Percentiles rank a stretch among this genome's conserved stretches.
Evolutionary conservation across 2,797 vertebrate genomes (phyloP).

Genomic region (Sciurus vulgaris): DNA sequence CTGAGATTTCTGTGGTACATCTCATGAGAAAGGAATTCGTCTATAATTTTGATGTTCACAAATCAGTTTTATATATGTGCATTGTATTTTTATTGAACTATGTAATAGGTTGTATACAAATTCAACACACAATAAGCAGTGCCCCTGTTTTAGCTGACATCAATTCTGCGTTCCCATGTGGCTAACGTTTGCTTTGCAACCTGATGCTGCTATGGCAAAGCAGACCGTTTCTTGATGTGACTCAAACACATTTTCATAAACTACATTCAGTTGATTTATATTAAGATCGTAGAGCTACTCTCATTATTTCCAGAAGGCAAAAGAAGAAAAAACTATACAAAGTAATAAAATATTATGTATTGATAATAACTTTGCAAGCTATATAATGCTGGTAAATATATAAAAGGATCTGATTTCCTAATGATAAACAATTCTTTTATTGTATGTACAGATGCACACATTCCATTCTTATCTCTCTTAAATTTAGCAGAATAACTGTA

Average conservation of each 20-base stretch:
- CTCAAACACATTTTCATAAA: conserved; percentile 3
- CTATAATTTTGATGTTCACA: conserved; percentile 51
- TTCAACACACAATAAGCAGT: conserved; percentile 72
- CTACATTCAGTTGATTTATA: not conserved
- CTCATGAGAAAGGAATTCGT: not conserved
- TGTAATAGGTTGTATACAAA: conserved; percentile 79
- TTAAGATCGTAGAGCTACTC: fast-evolving
- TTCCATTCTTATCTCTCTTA: conserved; percentile 79
- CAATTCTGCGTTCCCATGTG: conserved; percentile 67
- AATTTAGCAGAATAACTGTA: conserved; percentile 71
- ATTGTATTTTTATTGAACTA: conserved; percentile 63
- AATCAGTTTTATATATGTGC: conserved; percentile 24
- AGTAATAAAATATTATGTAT: not conserved
- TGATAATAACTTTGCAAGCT: not conserved
- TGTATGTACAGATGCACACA: conserved; percentile 63
- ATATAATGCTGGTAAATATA: not conserved
- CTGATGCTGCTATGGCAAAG: conserved; percentile 48
- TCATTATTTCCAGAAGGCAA: not conserved
- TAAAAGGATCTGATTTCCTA: not conserved
- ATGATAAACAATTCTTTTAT: conserved; percentile 22
- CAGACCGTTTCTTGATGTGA: not conserved
- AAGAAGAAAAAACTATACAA: not conserved
- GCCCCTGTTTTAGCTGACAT: conserved; percentile 66
- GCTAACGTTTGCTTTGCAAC: conserved; percentile 31
- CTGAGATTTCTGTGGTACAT: not conserved